Evolutionary conservation across 1,140 invertebrate species (phyloP), one percentile per base, ranked within the genome.

Genomic region (Drosophila sucinea): DNA sequence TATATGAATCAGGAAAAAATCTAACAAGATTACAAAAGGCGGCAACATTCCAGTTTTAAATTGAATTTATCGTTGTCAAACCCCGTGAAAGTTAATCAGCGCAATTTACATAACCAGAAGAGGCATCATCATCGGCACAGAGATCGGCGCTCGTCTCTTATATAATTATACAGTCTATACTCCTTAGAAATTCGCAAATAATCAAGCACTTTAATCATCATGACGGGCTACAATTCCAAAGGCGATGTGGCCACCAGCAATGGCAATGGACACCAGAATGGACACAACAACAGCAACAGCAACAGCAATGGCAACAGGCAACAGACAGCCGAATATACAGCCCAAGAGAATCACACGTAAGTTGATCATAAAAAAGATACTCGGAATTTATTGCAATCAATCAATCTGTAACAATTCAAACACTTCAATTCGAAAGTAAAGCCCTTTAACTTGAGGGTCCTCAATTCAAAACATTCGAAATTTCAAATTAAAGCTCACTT

Each of bases 191-290:
- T 17, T 17, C 17, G 17, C 6, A 47, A 33, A 23, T 32, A 63
- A 33, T 27, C 30, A 5, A 29, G 29, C 30, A 63, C 30, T 23
- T 32, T 56, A 8, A 32, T 17, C 17, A 85, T 60, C 33, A 87
- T 87, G 84, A 87, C 84, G 54, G 84, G 84, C 10, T 89, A 83
- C 38, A 84, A 71, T 65, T 77, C 67, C 51, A 83, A 79, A 3
- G 67, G 61, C 32, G 81, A 85, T 51, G 80, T 87, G 73, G 69
- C 77, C 7, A 67, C 81, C 17, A 69, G 67, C 81, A 89, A 87
- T 54, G 70, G 75, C 55, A 85, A 78, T 51, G 76, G 60, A 58
- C 65, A 44, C 35, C 62, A 40, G 41, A 81, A 74, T 23, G 71
- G 47, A 60, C 60, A 77, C 0, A 47, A 68, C 3, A 47, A 68